Evolutionary conservation across 2,888 invertebrate genomes (phyloP).

Genomic region (Cordilura impudica): DNA sequence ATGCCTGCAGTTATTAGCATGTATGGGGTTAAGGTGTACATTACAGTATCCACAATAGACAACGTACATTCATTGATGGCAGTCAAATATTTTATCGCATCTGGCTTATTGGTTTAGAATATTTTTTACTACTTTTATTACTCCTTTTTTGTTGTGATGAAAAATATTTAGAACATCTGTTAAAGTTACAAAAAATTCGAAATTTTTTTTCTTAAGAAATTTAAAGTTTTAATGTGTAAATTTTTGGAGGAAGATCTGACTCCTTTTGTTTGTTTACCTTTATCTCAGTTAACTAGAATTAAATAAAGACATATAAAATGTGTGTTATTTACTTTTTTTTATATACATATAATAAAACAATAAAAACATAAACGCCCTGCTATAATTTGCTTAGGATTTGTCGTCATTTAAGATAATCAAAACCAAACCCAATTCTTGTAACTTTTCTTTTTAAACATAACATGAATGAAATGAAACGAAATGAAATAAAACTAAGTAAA

Average conservation of each 20-base stretch:
- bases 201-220: too few relatives aligned
- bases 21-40: too few relatives aligned
- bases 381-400: constrained; percentile 48
- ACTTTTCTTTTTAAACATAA: constrained; percentile 12
- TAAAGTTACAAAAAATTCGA: too few relatives aligned
- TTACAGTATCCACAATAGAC: too few relatives aligned
- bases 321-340: background rate
- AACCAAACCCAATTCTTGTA: constrained; percentile 53
- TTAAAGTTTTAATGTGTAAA: too few relatives aligned
- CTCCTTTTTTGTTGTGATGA: too few relatives aligned
- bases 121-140: too few relatives aligned
- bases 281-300: background rate
- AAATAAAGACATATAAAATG: background rate
- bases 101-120: too few relatives aligned
- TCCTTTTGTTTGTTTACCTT: background rate
- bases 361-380: constrained; percentile 43
- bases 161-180: too few relatives aligned
- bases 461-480: background rate
- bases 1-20: too few relatives aligned
- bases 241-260: background rate
- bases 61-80: too few relatives aligned
- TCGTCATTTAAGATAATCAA: constrained; percentile 39
- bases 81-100: too few relatives aligned
- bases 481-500: background rate
- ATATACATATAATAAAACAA: background rate